phyloP scores from a whole-genome alignment of 2,888 invertebrate genomes.

The Cerastis rubricosa region DNA sequence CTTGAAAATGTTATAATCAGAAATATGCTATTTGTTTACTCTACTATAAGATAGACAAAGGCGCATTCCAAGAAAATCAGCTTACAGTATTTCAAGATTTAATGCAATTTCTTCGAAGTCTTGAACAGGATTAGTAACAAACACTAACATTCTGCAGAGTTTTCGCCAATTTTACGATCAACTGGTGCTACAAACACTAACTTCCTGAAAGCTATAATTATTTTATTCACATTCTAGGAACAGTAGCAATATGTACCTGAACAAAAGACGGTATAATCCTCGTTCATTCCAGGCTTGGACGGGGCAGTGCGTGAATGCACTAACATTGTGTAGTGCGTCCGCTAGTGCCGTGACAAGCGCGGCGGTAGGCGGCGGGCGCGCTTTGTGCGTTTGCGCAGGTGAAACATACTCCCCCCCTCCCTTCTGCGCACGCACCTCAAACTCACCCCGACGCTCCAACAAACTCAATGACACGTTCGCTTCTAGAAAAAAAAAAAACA shows the following conservation, averaged over 20 bases:
- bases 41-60: conserved; percentile 22
- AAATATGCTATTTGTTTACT: conserved; percentile 26
- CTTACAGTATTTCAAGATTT: conserved; percentile 1
- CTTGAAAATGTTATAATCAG: conserved; percentile 14
- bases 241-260: conserved; percentile 74
- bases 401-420: conserved; percentile 75
- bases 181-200: conserved; percentile 3
- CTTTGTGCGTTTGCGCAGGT: conserved; percentile 62
- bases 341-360: conserved; percentile 78
- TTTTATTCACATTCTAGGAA: conserved; percentile 15
- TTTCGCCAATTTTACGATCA: conserved; percentile 6
- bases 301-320: conserved; percentile 77
- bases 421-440: conserved; percentile 85
- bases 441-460: conserved; percentile 81
- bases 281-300: conserved; percentile 83
- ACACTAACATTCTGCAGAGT: conserved; percentile 13
- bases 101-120: conserved; percentile 27
- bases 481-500: conserved; percentile 74
- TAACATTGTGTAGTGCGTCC: conserved; percentile 80
- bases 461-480: conserved; percentile 82
- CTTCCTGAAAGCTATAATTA: conserved; percentile 21
- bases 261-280: conserved; percentile 83
- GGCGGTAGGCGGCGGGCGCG: conserved; percentile 79
- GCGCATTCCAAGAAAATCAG: conserved; percentile 13
- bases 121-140: neutral